Evolutionary conservation across 2,888 invertebrate species (phyloP).

Genomic region (Nymphalis c-album): DNA sequence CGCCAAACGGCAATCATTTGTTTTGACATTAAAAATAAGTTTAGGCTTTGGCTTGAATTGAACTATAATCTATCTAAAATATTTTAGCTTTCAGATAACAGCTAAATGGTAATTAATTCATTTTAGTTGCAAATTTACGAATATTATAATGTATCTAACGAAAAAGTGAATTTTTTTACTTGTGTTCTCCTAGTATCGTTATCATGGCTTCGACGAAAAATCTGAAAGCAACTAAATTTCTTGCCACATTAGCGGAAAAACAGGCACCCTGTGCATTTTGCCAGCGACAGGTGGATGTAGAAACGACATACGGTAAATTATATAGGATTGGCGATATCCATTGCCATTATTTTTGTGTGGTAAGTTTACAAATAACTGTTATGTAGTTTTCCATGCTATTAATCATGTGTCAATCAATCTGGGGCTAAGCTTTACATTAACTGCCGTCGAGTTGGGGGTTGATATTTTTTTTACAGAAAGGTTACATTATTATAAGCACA

Average conservation of each 20-base stretch:
- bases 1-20: slow-evolving; percentile 3
- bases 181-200: not conserved
- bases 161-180: not conserved
- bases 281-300: slow-evolving; percentile 72
- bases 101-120: no score
- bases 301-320: slow-evolving; percentile 79
- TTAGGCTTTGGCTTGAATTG: no score
- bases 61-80: no score
- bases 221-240: slow-evolving; percentile 41
- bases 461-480: no score
- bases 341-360: slow-evolving; percentile 89
- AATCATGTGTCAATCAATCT: no score
- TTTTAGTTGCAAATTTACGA: not conserved
- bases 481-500: no score
- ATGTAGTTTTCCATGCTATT: not conserved
- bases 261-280: slow-evolving; percentile 79
- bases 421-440: no score
- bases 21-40: not conserved
- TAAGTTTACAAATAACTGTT: slow-evolving; percentile 61
- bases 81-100: no score
- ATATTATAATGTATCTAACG: not conserved
- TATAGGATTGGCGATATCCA: slow-evolving; percentile 79
- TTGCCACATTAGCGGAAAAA: slow-evolving; percentile 59
- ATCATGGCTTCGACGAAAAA: slow-evolving; percentile 43
- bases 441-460: no score